Conservation (phyloP, 2,797 vertebrate species). For the Harpagifer antarcticus region DNA sequence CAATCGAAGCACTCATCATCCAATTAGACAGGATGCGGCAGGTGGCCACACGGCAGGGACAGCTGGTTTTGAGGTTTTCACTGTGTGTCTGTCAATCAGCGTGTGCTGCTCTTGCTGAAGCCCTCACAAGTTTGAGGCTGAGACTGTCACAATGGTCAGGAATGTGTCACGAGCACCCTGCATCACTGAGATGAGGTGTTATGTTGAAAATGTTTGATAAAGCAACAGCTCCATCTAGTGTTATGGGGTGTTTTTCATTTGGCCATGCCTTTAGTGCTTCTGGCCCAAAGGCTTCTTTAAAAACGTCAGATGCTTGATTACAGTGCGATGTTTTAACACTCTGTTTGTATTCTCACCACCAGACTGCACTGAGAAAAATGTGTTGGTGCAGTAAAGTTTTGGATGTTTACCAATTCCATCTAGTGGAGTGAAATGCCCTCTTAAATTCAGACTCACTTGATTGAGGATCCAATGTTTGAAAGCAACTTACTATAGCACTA, state of each 20-base stretch:
- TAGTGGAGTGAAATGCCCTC: neutral
- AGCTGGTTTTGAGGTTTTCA: slow-evolving; percentile 70
- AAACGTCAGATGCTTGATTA: slow-evolving; percentile 9
- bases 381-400: slow-evolving; percentile 1
- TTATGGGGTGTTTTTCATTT: neutral
- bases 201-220: slow-evolving; percentile 26
- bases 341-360: neutral
- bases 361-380: neutral
- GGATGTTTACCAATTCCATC: slow-evolving; percentile 11
- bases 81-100: slow-evolving; percentile 68
- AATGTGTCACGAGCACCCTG: slow-evolving; percentile 47
- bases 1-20: slow-evolving; percentile 55
- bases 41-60: slow-evolving; percentile 70
- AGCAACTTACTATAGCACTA: neutral
- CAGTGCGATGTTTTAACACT: slow-evolving; percentile 19
- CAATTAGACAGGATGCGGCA: slow-evolving; percentile 73
- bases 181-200: slow-evolving; percentile 25
- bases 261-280: neutral
- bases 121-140: slow-evolving; percentile 49
- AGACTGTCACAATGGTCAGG: slow-evolving; percentile 65
- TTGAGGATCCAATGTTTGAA: neutral
- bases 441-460: neutral
- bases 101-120: slow-evolving; percentile 39
- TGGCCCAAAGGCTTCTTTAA: slow-evolving; percentile 2
- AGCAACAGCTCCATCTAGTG: slow-evolving; percentile 79